phyloP scores from a whole-genome alignment of 2,113 vertebrate genomes.

The Hemichromis elongatus region DNA sequence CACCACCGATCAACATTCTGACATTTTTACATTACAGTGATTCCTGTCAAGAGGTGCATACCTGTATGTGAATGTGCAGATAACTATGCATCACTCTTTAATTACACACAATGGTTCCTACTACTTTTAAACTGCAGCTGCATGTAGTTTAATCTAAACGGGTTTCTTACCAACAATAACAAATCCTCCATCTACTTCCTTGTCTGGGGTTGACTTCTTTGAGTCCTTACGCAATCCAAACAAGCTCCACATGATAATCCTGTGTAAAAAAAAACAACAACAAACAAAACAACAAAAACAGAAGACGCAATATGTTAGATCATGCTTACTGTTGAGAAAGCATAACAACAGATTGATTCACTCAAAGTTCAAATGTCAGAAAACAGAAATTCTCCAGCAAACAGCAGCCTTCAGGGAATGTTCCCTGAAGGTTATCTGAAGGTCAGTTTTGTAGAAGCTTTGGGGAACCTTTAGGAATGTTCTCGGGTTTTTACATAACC shows the following conservation, averaged over 20 bases:
- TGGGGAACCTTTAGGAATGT: not conserved
- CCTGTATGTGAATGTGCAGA: not conserved
- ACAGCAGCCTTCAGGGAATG: not conserved
- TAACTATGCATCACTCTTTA: not conserved
- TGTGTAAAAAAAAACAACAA: not conserved
- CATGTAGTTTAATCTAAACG: not conserved
- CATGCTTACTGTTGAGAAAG: not conserved
- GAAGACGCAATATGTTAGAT: not conserved
- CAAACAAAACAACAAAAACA: fast-evolving
- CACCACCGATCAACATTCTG: not conserved
- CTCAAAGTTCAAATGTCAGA: not conserved
- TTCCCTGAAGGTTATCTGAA: not conserved
- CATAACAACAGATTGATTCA: not conserved
- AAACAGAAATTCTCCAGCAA: too few species aligned
- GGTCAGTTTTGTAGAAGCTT: not conserved
- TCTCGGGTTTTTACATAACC: not conserved
- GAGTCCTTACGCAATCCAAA: conserved; percentile 85
- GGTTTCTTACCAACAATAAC: conserved; percentile 85
- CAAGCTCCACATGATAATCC: conserved; percentile 81
- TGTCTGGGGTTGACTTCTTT: conserved; percentile 78
- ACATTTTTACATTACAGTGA: not conserved
- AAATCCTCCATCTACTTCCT: conserved; percentile 89
- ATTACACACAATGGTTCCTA: fast-evolving
- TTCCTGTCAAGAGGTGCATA: not conserved
- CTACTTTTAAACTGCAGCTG: not conserved